Evolutionary conservation across 1,140 invertebrate genomes (phyloP).

Genomic region (Samia ricini): DNA sequence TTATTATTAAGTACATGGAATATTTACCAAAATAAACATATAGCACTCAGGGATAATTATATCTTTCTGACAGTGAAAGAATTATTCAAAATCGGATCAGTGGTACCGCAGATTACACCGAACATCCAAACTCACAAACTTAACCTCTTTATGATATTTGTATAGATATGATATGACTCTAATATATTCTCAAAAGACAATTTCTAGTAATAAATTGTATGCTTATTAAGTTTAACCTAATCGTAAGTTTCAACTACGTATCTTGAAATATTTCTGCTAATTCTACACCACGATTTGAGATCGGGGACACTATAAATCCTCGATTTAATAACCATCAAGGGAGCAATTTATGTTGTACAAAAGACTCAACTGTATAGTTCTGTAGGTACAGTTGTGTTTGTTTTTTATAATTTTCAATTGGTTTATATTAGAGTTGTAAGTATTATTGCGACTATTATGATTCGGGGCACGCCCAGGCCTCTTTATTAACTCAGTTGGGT

Average conservation of each 20-base stretch:
- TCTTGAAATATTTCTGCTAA: slow-evolving; percentile 1
- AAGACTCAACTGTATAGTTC: slow-evolving; percentile 14
- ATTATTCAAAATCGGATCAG: too few species aligned
- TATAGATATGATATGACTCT: too few species aligned
- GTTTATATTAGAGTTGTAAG: slow-evolving; percentile 35
- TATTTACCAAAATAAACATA: too few species aligned
- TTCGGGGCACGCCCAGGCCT: slow-evolving; percentile 48
- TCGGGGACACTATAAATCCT: slow-evolving; percentile 30
- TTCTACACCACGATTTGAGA: slow-evolving; percentile 10
- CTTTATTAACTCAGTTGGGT: slow-evolving; percentile 68
- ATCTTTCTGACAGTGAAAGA: too few species aligned
- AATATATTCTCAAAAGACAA: too few species aligned
- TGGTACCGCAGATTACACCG: too few species aligned
- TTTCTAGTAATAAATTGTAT: background rate
- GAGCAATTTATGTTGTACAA: slow-evolving; percentile 25
- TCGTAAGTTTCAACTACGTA: background rate
- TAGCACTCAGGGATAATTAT: too few species aligned
- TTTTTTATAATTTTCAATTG: slow-evolving; percentile 37
- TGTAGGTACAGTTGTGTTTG: slow-evolving; percentile 14
- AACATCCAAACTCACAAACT: too few species aligned
- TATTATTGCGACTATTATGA: slow-evolving; percentile 42
- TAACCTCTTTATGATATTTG: too few species aligned
- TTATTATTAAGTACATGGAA: too few species aligned
- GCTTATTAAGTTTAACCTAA: background rate
- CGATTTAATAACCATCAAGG: slow-evolving; percentile 36